These are phyloP conservation scores for Alviniconcha marisindica DNA, from an alignment of 1,140 invertebrate species.

Conservation along the genomic window DNA sequence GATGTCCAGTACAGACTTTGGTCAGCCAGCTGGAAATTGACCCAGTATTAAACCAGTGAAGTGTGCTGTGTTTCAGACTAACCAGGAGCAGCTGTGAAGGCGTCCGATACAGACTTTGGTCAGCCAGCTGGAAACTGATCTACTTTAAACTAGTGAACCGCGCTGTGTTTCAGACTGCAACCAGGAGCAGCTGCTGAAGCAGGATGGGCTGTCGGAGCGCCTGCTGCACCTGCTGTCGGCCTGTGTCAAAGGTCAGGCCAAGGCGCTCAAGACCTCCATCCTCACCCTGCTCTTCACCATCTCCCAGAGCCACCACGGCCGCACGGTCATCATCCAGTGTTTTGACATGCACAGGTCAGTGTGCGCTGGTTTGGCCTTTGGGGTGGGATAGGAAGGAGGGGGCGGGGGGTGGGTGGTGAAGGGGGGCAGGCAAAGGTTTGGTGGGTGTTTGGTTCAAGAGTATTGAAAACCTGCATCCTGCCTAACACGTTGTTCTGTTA, in stretches of 20 bases:
- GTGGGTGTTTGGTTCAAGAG: too few species aligned
- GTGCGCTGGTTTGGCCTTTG: background rate
- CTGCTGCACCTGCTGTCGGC: slow-evolving; percentile 57
- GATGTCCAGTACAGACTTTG: too few species aligned
- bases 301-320: slow-evolving; percentile 61
- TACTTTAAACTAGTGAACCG: too few species aligned
- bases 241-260: slow-evolving; percentile 60
- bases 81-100: too few species aligned
- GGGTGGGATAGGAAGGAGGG: background rate
- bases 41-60: too few species aligned
- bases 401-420: too few species aligned
- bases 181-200: slow-evolving; percentile 57
- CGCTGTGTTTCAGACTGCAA: slow-evolving; percentile 63
- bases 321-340: slow-evolving; percentile 50
- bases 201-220: slow-evolving; percentile 47
- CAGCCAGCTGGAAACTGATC: too few species aligned
- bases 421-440: background rate
- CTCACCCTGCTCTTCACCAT: slow-evolving; percentile 60
- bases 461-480: too few species aligned
- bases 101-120: too few species aligned
- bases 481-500: too few species aligned
- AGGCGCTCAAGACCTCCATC: slow-evolving; percentile 54
- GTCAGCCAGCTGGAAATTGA: too few species aligned
- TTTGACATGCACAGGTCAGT: slow-evolving; percentile 61
- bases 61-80: too few species aligned